These are phyloP conservation scores for Aurelia aurita complex sp. Pacific DNA, from an alignment of 30 jellyfish, hydroid and myxozoan genomes.

Conservation along the genomic window DNA sequence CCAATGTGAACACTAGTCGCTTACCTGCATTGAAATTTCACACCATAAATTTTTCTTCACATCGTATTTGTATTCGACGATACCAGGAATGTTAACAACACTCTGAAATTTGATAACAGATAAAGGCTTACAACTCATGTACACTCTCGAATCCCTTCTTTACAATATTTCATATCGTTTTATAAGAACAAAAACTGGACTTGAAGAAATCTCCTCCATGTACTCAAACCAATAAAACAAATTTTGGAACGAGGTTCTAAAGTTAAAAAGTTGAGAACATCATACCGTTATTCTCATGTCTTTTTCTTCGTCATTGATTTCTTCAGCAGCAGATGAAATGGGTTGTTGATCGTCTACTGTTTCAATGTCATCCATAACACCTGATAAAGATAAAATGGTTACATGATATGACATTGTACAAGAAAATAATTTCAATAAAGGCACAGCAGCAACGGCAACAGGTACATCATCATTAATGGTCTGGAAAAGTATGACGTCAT, in stretches of 20 bases:
- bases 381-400: background rate
- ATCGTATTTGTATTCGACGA: conserved; percentile 70
- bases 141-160: background rate
- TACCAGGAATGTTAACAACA: conserved; percentile 46
- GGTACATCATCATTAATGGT: no score
- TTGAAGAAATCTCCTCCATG: no score
- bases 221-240: no score
- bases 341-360: background rate
- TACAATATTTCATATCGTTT: background rate
- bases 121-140: background rate
- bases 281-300: conserved; percentile 20
- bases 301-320: background rate
- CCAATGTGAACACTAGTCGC: background rate
- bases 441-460: background rate
- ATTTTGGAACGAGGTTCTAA: no score
- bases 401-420: no score
- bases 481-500: no score
- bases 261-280: background rate
- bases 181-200: no score
- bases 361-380: conserved; percentile 2
- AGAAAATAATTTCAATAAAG: background rate
- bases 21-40: conserved; percentile 83
- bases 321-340: conserved; percentile 12
- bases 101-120: conserved; percentile 25
- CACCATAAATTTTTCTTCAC: conserved; percentile 81